A percentile compares a stretch with the other conserved stretches of the same genome.
Conservation (phyloP, 2,888 invertebrate species). For the Linnaemya tessellans region DNA sequence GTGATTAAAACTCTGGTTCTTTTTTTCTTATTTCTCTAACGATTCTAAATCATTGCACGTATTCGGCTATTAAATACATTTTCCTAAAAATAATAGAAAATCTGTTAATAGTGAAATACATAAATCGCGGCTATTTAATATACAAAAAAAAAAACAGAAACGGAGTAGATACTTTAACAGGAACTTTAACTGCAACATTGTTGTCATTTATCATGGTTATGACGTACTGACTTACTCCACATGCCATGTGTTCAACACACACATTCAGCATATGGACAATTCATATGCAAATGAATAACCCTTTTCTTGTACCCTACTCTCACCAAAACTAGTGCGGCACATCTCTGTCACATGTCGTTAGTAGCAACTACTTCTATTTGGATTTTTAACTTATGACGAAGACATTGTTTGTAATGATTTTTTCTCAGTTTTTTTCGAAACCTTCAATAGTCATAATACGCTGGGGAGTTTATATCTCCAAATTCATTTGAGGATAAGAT, state of each 20-base stretch:
- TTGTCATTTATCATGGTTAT: constrained; percentile 59
- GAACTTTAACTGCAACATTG: constrained; percentile 48
- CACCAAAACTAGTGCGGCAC: background rate
- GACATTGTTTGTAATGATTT: too few species aligned
- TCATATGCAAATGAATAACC: constrained; percentile 26
- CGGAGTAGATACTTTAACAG: constrained; percentile 15
- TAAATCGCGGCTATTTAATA: constrained; percentile 42
- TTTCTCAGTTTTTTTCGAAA: too few species aligned
- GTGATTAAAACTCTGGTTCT: background rate
- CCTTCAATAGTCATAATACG: too few species aligned
- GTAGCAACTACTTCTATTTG: too few species aligned
- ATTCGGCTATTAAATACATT: background rate
- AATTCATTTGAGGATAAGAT: too few species aligned
- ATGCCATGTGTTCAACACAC: constrained; percentile 9
- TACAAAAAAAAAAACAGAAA: background rate
- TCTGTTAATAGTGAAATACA: constrained; percentile 15
- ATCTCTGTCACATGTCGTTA: background rate
- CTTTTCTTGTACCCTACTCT: constrained; percentile 28
- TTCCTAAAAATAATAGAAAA: constrained; percentile 11
- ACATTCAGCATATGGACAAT: constrained; percentile 16
- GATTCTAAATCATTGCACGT: constrained; percentile 32
- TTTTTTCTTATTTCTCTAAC: background rate
- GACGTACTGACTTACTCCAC: constrained; percentile 30
- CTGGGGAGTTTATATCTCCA: too few species aligned
- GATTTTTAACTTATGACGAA: too few species aligned